A percentile compares a stretch with the other conserved stretches of the same genome.
These are phyloP conservation scores for Euzetes globulus DNA, from an alignment of 2,888 invertebrate species.

Conservation along the genomic window DNA sequence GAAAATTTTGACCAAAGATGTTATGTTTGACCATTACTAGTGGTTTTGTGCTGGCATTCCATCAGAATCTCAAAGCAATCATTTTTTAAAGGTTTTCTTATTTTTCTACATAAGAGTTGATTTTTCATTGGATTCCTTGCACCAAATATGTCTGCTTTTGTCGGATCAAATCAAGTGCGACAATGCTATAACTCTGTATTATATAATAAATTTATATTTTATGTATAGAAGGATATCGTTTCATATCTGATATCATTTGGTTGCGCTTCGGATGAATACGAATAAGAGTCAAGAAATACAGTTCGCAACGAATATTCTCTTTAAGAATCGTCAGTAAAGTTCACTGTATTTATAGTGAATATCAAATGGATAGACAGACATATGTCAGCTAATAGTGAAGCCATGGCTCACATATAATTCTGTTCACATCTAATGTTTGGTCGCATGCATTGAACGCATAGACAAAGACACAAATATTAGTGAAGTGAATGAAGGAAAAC, in stretches of 20 bases:
- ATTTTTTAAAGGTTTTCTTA: not conserved
- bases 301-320: not conserved
- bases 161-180: constrained; percentile 26
- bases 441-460: not conserved
- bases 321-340: not conserved
- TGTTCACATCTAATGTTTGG: not conserved
- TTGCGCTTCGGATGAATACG: not conserved
- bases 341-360: not conserved
- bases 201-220: constrained; percentile 4
- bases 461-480: not conserved
- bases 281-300: not conserved
- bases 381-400: not conserved
- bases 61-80: not conserved
- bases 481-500: not conserved
- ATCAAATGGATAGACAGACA: not conserved
- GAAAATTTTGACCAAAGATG: not conserved
- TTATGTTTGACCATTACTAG: not conserved
- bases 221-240: constrained; percentile 6
- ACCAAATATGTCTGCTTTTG: constrained; percentile 11
- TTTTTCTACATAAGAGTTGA: not conserved
- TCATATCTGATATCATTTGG: constrained; percentile 23
- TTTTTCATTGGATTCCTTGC: not conserved
- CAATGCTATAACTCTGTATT: constrained; percentile 3
- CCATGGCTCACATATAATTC: not conserved
- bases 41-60: not conserved